Evolutionary conservation across 2,797 vertebrate genomes (phyloP).

Genomic region (Pipistrellus pygmaeus): DNA sequence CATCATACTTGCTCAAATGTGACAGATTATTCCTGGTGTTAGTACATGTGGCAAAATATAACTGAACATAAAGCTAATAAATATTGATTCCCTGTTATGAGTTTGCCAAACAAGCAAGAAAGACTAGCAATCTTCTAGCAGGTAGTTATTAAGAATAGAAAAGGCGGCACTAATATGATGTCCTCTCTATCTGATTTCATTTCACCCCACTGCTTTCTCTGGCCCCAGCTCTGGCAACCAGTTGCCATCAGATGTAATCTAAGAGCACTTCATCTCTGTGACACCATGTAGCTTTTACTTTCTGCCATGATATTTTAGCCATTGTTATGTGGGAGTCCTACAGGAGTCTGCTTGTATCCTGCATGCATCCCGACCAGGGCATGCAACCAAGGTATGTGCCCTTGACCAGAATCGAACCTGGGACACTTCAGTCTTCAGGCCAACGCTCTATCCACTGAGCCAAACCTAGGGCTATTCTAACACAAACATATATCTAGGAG

Average conservation of each 20-base stretch:
- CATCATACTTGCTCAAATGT: neutral
- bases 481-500: neutral
- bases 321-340: neutral
- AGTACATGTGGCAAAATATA: neutral
- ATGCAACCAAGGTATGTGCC: no score
- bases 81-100: neutral
- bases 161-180: neutral
- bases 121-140: neutral
- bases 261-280: neutral
- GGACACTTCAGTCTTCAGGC: no score
- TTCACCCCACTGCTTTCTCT: neutral
- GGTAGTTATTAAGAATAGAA: neutral
- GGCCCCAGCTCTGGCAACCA: neutral
- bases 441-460: no score
- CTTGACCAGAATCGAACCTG: no score
- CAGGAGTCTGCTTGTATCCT: neutral
- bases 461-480: no score
- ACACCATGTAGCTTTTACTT: fast-evolving
- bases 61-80: neutral
- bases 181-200: neutral
- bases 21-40: neutral
- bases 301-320: neutral
- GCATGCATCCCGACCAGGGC: no score
- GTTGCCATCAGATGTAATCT: neutral
- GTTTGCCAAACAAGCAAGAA: neutral